Conservation (phyloP, 2,113 vertebrate genomes). For the Leptodactylus fuscus region DNA sequence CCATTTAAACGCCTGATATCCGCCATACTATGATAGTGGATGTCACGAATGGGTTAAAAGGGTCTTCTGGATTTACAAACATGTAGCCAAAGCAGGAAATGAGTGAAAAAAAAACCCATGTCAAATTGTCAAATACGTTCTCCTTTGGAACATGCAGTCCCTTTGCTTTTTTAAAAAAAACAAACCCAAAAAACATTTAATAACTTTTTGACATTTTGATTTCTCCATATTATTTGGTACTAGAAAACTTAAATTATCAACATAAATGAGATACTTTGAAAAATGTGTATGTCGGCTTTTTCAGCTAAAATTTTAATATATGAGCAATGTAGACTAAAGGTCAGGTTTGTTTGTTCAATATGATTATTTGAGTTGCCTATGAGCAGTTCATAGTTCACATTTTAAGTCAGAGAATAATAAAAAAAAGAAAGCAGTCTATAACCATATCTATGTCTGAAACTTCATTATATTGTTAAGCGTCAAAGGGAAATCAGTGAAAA, state of each 20-base stretch:
- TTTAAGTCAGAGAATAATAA: constrained; percentile 10
- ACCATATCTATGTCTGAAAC: constrained; percentile 26
- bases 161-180: neutral
- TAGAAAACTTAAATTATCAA: neutral
- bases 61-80: too few species aligned
- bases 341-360: constrained; percentile 37
- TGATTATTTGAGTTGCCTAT: constrained; percentile 15
- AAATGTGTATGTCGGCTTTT: neutral
- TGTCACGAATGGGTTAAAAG: too few species aligned
- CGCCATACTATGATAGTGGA: too few species aligned
- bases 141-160: neutral
- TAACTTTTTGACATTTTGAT: neutral
- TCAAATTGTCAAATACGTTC: too few species aligned
- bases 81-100: too few species aligned
- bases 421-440: constrained; percentile 21
- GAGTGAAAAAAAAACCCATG: too few species aligned
- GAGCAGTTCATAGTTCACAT: constrained; percentile 38
- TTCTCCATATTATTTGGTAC: neutral
- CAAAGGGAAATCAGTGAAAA: constrained; percentile 45
- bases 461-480: constrained; percentile 43
- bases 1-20: too few species aligned
- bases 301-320: neutral
- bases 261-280: neutral
- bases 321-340: constrained; percentile 29
- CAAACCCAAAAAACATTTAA: too few species aligned